A percentile compares a stretch with the other conserved stretches of the same genome.
These are phyloP conservation scores for Rhabdomys pumilio DNA, from an alignment of 2,797 vertebrate species.

Conservation along the genomic window DNA sequence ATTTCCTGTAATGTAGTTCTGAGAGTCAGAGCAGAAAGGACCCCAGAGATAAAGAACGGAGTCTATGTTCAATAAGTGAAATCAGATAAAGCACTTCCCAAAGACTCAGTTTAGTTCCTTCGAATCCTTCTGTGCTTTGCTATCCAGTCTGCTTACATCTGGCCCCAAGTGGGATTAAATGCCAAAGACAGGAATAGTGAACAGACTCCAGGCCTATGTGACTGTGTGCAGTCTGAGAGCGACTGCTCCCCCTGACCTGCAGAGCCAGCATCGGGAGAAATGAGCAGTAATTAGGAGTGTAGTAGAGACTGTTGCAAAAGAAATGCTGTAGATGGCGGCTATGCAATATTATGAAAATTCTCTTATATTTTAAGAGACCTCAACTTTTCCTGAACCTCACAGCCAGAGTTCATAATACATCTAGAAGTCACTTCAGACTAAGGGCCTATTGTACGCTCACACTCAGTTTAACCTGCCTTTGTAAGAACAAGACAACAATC, in stretches of 20 bases:
- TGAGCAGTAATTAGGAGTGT: not conserved
- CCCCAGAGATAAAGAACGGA: not conserved
- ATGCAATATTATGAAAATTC: not conserved
- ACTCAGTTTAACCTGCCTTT: not conserved
- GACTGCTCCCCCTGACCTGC: not conserved
- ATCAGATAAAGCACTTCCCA: slow-evolving; percentile 49
- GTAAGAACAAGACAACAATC: not conserved
- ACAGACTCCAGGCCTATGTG: slow-evolving; percentile 74
- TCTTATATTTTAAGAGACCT: not conserved
- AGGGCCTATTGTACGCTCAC: not conserved
- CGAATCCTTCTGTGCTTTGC: slow-evolving; percentile 61
- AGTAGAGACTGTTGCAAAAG: not conserved
- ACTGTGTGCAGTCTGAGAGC: not conserved
- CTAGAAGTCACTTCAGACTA: not conserved
- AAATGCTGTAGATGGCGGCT: not conserved
- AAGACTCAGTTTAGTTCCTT: not conserved
- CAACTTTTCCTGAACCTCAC: not conserved
- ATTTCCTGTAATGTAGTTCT: slow-evolving; percentile 55
- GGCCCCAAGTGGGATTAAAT: slow-evolving; percentile 71
- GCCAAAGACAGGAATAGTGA: slow-evolving; percentile 55
- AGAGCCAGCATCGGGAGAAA: not conserved
- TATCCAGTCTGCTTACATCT: slow-evolving; percentile 55
- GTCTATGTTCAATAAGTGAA: slow-evolving; percentile 24
- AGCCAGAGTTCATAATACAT: not conserved
- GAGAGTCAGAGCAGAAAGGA: slow-evolving; percentile 66